phyloP scores from a whole-genome alignment of 2,113 vertebrate genomes.

The Ageneiosus marmoratus region DNA sequence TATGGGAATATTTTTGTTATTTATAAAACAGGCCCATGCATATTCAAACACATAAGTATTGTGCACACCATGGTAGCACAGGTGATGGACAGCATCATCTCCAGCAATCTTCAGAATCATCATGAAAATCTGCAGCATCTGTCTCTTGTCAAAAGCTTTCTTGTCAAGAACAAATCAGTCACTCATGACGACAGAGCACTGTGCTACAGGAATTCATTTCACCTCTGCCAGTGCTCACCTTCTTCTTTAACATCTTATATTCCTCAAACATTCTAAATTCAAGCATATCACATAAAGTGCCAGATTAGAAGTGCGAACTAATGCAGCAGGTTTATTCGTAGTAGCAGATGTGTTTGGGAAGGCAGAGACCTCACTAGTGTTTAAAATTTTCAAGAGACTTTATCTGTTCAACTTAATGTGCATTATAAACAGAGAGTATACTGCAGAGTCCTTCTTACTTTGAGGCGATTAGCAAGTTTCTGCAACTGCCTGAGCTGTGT shows the following conservation, averaged over 20 bases:
- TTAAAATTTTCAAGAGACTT: slow-evolving; percentile 16
- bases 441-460: not conserved
- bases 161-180: slow-evolving; percentile 54
- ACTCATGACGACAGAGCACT: slow-evolving; percentile 44
- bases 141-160: slow-evolving; percentile 42
- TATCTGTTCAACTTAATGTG: slow-evolving; percentile 1
- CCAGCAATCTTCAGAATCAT: slow-evolving; percentile 7
- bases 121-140: slow-evolving; percentile 33
- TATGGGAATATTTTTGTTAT: not conserved
- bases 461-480: slow-evolving; percentile 16
- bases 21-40: not conserved
- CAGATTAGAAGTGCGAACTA: not conserved
- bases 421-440: slow-evolving; percentile 14
- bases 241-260: slow-evolving; percentile 50
- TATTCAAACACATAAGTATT: not conserved
- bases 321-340: not conserved
- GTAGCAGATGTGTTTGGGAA: not conserved
- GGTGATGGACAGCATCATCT: not conserved
- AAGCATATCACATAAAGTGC: slow-evolving; percentile 38
- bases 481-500: not conserved
- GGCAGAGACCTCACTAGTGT: not conserved
- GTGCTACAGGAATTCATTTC: slow-evolving; percentile 38
- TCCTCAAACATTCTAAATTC: slow-evolving; percentile 26
- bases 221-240: slow-evolving; percentile 31
- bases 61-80: not conserved